Evolutionary conservation across 1,140 invertebrate genomes (phyloP), one percentile per base, ranked within the genome.

Genomic region (Pseudomyrmex dendroicus): DNA sequence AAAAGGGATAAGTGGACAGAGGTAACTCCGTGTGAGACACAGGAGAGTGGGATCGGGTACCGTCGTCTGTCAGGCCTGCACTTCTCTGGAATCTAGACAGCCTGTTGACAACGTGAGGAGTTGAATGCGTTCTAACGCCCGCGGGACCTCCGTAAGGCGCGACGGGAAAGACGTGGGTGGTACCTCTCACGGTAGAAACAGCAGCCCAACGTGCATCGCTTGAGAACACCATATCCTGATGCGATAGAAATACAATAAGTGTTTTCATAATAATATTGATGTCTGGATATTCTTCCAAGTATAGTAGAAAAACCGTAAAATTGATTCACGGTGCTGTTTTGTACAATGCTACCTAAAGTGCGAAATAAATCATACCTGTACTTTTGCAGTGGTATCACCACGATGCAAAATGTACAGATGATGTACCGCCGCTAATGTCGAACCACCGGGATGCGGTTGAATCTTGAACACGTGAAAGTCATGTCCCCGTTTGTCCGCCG

Each of bases 401-500:
- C 99, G 96, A 92, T 99, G 98, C 56, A 99, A 95, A 48, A 98
- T 97, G 93, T 99, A 99, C 15, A 99, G 94, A 95, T 99, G 99
- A 94, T 99, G 98, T 25, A 99, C 98, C 2, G 98, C 97, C 8
- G 98, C 97, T 61, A 98, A 94, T 17, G 96, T 96, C 25, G 98
- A 96, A 1, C 98, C 97, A 50, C 97, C 96, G 0, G 98, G 98
- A 95, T 99, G 98, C 0, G 98, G 97, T 90, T 99, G 97, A 86
- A 99, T 96, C 83, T 98, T 96, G 94, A 99, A 99, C 63, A 99
- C 95, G 93, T 99, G 97, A 94, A 99, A 99, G 91, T 98, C 98
- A 91, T 99, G 98, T 0, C 99, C 99, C n/a, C 97, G 95, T 84
- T 97, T 96, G 94, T 99, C 99, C 0, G 98, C 98, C 1, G 98